A percentile compares a stretch with the other conserved stretches of the same genome.
Conservation (phyloP, 2,797 vertebrate genomes). For the Telmatherina bonti region DNA sequence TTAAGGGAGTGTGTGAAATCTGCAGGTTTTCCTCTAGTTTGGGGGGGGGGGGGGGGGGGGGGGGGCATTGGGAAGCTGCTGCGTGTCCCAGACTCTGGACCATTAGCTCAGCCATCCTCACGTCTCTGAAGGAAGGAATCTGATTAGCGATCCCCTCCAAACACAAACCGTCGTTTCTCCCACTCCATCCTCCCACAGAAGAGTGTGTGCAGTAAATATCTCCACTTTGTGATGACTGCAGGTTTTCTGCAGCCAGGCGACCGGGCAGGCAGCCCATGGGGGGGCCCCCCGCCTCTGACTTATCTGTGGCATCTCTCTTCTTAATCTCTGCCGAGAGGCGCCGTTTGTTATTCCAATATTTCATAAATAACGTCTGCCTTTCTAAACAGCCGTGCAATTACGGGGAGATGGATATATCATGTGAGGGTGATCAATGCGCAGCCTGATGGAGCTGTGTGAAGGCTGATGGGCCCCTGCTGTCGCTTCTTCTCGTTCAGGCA, state of each 20-base stretch:
- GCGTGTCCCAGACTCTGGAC: constrained; percentile 24
- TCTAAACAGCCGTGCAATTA: constrained; percentile 79
- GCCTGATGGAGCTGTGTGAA: constrained; percentile 51
- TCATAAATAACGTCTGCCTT: constrained; percentile 80
- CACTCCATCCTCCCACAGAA: constrained; percentile 64
- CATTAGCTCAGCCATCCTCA: constrained; percentile 65
- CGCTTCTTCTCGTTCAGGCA: constrained; percentile 53
- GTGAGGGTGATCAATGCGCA: constrained; percentile 67
- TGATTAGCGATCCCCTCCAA: constrained; percentile 77
- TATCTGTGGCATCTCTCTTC: constrained; percentile 80
- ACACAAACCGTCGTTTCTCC: constrained; percentile 77
- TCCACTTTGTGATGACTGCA: constrained; percentile 85
- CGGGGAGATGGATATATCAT: constrained; percentile 71
- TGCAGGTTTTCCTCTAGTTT: constrained; percentile 22
- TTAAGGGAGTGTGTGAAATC: constrained; percentile 6
- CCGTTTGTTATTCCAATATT: constrained; percentile 83
- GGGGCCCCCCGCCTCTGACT: constrained; percentile 69
- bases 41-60: constrained; percentile 5
- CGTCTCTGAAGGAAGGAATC: constrained; percentile 69
- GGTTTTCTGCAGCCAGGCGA: constrained; percentile 77
- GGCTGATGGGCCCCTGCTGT: constrained; percentile 39
- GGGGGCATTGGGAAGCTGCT: not conserved
- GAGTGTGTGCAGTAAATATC: constrained; percentile 82
- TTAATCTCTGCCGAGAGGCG: constrained; percentile 76
- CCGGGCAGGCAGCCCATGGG: constrained; percentile 74